phyloP scores from a whole-genome alignment of 2,797 vertebrate species.

The Lophius americanus region DNA sequence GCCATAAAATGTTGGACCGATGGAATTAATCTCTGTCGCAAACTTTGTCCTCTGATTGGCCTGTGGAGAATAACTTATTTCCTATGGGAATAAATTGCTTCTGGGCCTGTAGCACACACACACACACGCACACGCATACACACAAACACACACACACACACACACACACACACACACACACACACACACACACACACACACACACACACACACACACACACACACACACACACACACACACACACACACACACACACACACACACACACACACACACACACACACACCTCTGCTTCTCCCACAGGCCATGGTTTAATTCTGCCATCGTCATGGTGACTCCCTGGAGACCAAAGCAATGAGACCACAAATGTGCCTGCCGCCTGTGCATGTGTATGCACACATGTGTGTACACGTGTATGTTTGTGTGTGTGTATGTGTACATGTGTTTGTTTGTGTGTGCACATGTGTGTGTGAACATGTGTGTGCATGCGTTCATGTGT shows the following conservation, averaged over 20 bases:
- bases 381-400: slow-evolving; percentile 30
- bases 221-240: slow-evolving; percentile 14
- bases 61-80: slow-evolving; percentile 62
- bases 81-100: slow-evolving; percentile 65
- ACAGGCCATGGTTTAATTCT: slow-evolving; percentile 78
- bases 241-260: slow-evolving; percentile 9
- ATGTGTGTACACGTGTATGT: slow-evolving; percentile 14
- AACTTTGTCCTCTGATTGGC: slow-evolving; percentile 67
- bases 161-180: slow-evolving; percentile 11
- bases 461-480: slow-evolving; percentile 26
- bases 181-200: slow-evolving; percentile 2
- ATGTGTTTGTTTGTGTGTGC: slow-evolving; percentile 17
- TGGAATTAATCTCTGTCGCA: slow-evolving; percentile 48
- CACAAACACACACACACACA: slow-evolving; percentile 10
- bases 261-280: slow-evolving; percentile 17
- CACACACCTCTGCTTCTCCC: slow-evolving; percentile 52
- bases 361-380: slow-evolving; percentile 57
- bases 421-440: slow-evolving; percentile 24
- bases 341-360: slow-evolving; percentile 68
- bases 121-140: background rate
- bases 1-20: slow-evolving; percentile 45
- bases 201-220: slow-evolving; percentile 11
- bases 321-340: slow-evolving; percentile 70
- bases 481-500: slow-evolving; percentile 22
- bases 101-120: slow-evolving; percentile 65